A percentile compares a stretch with the other conserved stretches of the same genome.
Evolutionary conservation across 1,140 invertebrate genomes (phyloP).

Genomic region (Drosophila sproati): DNA sequence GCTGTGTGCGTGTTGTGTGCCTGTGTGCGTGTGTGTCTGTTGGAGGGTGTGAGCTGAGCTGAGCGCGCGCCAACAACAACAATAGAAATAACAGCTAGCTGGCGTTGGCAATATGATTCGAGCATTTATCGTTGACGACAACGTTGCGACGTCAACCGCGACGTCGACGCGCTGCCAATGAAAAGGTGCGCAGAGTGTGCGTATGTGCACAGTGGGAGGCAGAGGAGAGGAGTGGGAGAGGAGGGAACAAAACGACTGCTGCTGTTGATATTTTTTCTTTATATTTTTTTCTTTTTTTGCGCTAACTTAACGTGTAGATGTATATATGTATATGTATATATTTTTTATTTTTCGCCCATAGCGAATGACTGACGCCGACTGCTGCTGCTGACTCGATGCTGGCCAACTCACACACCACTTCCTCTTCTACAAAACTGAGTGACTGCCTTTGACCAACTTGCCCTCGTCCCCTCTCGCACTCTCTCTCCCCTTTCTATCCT

Average conservation of each 20-base stretch:
- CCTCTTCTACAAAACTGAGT: neutral
- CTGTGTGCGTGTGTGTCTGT: conserved; percentile 4
- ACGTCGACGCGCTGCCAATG: conserved; percentile 48
- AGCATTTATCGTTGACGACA: conserved; percentile 68
- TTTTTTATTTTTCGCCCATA: conserved; percentile 48
- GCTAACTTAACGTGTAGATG: conserved; percentile 49
- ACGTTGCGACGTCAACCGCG: conserved; percentile 9
- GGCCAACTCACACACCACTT: too few relatives aligned
- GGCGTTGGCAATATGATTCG: conserved; percentile 65
- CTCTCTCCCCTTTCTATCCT: conserved; percentile 7
- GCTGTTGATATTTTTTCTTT: conserved; percentile 43
- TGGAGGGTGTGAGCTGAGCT: conserved; percentile 34
- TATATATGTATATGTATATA: conserved; percentile 22
- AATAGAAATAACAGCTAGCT: conserved; percentile 18
- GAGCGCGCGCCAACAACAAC: conserved; percentile 41
- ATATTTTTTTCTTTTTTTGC: conserved; percentile 50
- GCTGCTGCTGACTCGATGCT: conserved; percentile 2
- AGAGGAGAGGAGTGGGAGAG: neutral
- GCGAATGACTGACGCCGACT: conserved; percentile 37
- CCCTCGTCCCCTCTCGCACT: neutral
- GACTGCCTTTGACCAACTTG: conserved; percentile 8
- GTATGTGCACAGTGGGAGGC: neutral
- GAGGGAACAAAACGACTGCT: conserved; percentile 26
- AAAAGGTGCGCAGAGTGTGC: conserved; percentile 66
- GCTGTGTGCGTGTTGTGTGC: conserved; percentile 13